phyloP scores from a whole-genome alignment of 2,113 vertebrate species.

The Cygnus atratus region DNA sequence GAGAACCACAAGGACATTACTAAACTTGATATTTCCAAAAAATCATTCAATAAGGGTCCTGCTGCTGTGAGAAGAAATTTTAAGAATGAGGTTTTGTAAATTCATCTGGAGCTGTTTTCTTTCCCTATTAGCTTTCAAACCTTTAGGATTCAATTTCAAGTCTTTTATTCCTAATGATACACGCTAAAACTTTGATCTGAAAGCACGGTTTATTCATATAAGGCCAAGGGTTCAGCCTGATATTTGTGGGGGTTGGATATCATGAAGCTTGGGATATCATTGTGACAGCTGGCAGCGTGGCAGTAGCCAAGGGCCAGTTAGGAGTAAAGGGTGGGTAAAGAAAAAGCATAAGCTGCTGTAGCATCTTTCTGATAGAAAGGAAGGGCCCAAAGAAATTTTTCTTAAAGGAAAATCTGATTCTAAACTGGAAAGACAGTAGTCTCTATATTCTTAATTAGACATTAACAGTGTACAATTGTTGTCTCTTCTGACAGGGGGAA shows the following conservation, averaged over 20 bases:
- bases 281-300: neutral
- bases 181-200: neutral
- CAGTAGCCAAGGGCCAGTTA: neutral
- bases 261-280: neutral
- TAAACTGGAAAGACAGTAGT: neutral
- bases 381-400: neutral
- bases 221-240: neutral
- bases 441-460: neutral
- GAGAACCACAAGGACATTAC: neutral
- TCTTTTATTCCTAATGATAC: neutral
- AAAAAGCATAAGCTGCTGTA: neutral
- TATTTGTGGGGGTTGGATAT: neutral
- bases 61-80: neutral
- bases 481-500: neutral
- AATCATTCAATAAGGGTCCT: neutral
- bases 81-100: neutral
- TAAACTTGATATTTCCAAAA: neutral
- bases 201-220: neutral
- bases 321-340: neutral
- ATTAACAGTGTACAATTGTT: neutral
- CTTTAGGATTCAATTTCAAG: neutral
- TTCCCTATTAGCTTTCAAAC: neutral
- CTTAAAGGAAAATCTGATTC: neutral
- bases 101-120: neutral
- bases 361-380: neutral